Evolutionary conservation across 2,113 vertebrate species (phyloP).

Genomic region (Globicephala melas): DNA sequence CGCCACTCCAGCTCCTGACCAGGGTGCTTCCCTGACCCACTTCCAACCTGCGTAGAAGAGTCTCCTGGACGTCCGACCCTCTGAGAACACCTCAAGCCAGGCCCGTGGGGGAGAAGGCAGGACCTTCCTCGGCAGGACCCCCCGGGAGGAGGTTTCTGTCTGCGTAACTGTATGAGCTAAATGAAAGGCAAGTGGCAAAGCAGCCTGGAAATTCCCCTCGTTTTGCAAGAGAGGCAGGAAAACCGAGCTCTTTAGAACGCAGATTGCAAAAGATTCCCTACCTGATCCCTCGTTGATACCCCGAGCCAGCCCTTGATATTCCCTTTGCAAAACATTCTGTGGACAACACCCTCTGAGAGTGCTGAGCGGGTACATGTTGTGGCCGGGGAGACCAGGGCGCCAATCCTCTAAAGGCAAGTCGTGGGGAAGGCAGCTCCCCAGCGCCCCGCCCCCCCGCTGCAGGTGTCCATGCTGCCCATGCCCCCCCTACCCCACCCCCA

Average conservation of each 20-base stretch:
- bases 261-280: neutral
- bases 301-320: neutral
- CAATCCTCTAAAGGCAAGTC: neutral
- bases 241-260: neutral
- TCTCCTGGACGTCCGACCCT: neutral
- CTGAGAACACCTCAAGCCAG: neutral
- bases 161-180: neutral
- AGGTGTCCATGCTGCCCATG: neutral
- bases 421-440: neutral
- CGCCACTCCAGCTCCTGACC: neutral
- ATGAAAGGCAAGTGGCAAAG: neutral
- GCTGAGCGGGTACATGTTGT: neutral
- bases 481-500: neutral
- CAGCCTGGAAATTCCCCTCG: neutral
- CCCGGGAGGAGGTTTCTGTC: neutral
- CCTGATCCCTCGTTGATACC: neutral
- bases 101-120: neutral
- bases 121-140: neutral
- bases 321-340: neutral
- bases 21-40: neutral
- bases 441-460: neutral
- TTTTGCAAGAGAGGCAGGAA: neutral
- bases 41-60: neutral
- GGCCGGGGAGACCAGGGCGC: neutral
- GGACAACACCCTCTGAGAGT: neutral